These are phyloP conservation scores for Brachionus rubens DNA, from an alignment of 1,140 invertebrate species.

Conservation along the genomic window DNA sequence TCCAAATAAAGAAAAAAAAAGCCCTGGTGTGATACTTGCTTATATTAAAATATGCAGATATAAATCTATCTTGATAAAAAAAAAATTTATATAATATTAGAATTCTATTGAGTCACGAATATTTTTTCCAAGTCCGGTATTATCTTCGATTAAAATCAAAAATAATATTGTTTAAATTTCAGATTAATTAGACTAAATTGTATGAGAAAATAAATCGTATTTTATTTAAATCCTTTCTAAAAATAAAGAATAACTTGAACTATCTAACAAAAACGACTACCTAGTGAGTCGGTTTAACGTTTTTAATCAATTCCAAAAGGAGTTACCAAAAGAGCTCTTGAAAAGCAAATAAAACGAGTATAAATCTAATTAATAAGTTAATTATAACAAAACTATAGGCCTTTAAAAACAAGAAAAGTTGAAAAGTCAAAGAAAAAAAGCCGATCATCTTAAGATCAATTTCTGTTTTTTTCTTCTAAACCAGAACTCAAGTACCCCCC, in stretches of 20 bases:
- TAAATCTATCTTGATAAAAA: slow-evolving; percentile 24
- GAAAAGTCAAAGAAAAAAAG: slow-evolving; percentile 2
- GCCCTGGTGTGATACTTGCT: background rate
- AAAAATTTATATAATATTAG: background rate
- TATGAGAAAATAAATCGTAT: slow-evolving; percentile 3
- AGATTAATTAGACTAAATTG: slow-evolving; percentile 42
- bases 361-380: slow-evolving; percentile 45
- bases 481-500: too few species aligned
- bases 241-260: background rate
- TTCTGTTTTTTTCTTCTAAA: background rate
- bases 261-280: background rate
- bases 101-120: slow-evolving; percentile 3
- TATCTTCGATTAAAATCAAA: slow-evolving; percentile 43
- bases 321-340: background rate
- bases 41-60: background rate
- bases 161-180: background rate
- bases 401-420: background rate
- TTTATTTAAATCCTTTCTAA: too few species aligned
- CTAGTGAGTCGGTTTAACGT: slow-evolving; percentile 1
- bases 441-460: background rate
- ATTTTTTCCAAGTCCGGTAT: background rate
- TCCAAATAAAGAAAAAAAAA: too few species aligned
- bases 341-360: slow-evolving; percentile 21
- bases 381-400: slow-evolving; percentile 1
- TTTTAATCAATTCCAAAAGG: slow-evolving; percentile 10